Conservation (phyloP, 1,140 invertebrate species). For the Trichonephila inaurata region DNA sequence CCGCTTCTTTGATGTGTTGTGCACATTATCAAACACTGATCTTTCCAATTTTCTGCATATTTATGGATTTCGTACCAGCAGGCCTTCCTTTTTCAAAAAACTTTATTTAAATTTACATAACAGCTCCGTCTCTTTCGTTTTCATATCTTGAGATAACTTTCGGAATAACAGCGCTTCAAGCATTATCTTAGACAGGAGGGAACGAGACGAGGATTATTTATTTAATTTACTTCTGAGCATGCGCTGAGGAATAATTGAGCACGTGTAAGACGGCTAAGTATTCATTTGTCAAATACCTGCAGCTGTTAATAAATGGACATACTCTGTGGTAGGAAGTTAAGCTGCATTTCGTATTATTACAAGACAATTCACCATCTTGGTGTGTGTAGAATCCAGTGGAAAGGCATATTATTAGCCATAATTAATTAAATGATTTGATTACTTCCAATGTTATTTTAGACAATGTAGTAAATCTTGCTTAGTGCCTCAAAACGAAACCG, state of each 20-base stretch:
- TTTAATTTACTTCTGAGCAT: neutral
- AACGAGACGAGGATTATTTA: neutral
- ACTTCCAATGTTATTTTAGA: too few relatives aligned
- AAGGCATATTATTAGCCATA: too few relatives aligned
- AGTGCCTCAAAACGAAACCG: too few relatives aligned
- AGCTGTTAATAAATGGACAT: too few relatives aligned
- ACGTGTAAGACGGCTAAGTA: neutral
- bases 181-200: neutral
- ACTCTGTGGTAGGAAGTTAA: neutral
- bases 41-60: neutral
- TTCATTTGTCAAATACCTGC: neutral
- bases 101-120: constrained; percentile 10
- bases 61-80: neutral
- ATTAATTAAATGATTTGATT: too few relatives aligned
- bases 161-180: neutral
- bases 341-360: neutral
- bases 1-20: constrained; percentile 16
- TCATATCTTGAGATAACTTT: neutral
- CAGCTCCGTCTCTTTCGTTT: neutral
- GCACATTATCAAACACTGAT: neutral
- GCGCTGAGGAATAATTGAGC: neutral
- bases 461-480: too few relatives aligned
- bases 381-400: too few relatives aligned
- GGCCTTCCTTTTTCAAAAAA: neutral
- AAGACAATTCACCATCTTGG: neutral